A percentile compares a stretch with the other conserved stretches of the same genome.
Evolutionary conservation across 2,888 invertebrate genomes (phyloP).

Genomic region (Melanostoma scalare): DNA sequence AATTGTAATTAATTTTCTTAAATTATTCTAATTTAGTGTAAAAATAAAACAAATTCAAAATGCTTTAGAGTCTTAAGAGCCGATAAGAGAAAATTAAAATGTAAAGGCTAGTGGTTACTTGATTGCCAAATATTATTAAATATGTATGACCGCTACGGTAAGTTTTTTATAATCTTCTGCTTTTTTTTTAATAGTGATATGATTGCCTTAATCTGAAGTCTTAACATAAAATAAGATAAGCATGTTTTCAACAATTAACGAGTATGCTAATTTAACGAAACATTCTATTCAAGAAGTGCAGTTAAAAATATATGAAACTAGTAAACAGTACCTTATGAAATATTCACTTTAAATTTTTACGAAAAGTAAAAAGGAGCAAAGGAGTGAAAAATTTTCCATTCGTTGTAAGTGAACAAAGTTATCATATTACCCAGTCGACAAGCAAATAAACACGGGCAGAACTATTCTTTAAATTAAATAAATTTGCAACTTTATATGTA

Average conservation of each 20-base stretch:
- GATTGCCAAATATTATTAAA: constrained; percentile 33
- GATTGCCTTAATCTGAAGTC: constrained; percentile 24
- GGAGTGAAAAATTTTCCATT: no score
- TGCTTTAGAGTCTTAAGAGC: constrained; percentile 1
- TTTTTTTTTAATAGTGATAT: constrained; percentile 16
- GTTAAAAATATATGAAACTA: no score
- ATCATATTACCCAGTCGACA: no score
- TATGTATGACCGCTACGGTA: constrained; percentile 17
- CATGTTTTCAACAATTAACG: background rate
- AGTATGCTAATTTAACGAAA: no score
- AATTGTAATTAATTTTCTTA: background rate
- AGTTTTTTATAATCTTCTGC: background rate
- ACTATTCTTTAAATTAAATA: background rate
- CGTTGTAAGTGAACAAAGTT: no score
- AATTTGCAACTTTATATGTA: constrained; percentile 12
- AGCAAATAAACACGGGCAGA: background rate
- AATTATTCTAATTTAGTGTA: background rate
- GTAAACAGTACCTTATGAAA: no score
- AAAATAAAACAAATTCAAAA: constrained; percentile 7
- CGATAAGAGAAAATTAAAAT: background rate
- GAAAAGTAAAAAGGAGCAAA: no score
- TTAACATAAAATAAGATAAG: background rate
- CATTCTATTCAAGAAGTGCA: no score
- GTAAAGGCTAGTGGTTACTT: constrained; percentile 28
- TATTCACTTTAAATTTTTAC: no score